Evolutionary conservation across 2,797 vertebrate species (phyloP), one percentile per base, ranked within the genome.

Genomic region (Artibeus lituratus): DNA sequence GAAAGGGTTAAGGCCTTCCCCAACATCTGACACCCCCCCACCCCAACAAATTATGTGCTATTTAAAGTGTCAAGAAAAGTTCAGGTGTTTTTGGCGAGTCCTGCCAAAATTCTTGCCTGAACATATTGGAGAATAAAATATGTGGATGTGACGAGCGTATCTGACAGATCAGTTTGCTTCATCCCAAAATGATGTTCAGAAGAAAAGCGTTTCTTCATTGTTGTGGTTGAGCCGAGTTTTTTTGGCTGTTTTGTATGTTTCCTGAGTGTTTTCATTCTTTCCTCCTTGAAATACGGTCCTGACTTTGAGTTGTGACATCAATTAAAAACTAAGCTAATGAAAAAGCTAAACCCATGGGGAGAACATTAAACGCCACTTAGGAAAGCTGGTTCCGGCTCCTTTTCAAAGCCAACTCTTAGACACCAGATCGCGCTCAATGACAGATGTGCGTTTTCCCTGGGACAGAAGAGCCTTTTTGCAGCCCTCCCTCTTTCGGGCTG

Each of bases 61-160:
- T 96, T 98, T 95, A 97, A 98, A 97, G 98, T 99, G 99, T 99
- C 99, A 99, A 96, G 92, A 93, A 99, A 98, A 99, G 99, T 99
- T 99, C 99, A 99, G 98, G 98, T 99, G 98, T 98, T 98, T 97
- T 98, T 98, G 98, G 98, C 97, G 98, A 98, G 97, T 97, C 78
- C 95, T 99, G 99, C 99, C 99, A 99, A 98, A 98, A 99, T 98
- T 99, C 99, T 98, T 99, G 99, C 99, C 99, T 96, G 91, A 99
- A 99, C 99, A 98, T 97, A 99, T 98, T 98, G 98, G 98, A 98
- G 98, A 98, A 98, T 98, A 98, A 98, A 98, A 96, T 98, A 98
- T 98, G 98, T 96, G 97, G 90, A 97, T 94, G 96, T 96, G 98
- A 98, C 98, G 98, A 97, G 97, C 93, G 22, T 96, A 97, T 97